A percentile compares a stretch with the other conserved stretches of the same genome.
phyloP scores from a whole-genome alignment of 2,113 vertebrate species.

The Mohoua ochrocephala region DNA sequence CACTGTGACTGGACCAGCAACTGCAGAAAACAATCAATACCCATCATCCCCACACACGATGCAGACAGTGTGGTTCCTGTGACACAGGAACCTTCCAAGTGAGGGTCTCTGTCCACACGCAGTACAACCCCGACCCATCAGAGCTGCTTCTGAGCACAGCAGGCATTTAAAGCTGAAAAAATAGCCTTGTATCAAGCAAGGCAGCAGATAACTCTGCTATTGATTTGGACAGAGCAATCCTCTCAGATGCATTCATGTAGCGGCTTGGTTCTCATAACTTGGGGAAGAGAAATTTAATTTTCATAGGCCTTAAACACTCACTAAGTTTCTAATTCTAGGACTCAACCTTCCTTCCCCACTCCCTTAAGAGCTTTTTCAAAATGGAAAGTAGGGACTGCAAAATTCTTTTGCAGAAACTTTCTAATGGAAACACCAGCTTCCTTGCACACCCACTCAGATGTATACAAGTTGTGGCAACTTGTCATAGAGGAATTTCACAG shows the following conservation, averaged over 20 bases:
- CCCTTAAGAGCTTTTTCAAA: not conserved
- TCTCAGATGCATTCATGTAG: not conserved
- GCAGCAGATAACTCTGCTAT: not conserved
- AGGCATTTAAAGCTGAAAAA: not conserved
- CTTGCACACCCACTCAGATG: not conserved
- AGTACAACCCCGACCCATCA: not conserved
- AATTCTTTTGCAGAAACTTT: not conserved
- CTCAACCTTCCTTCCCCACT: not conserved
- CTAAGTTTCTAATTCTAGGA: not conserved
- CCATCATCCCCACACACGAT: not conserved
- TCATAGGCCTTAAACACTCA: not conserved
- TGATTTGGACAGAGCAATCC: not conserved
- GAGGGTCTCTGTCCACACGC: not conserved
- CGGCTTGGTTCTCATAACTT: not conserved
- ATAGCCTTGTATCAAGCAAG: not conserved
- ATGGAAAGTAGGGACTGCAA: not conserved
- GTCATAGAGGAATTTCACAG: not conserved
- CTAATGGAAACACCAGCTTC: not conserved
- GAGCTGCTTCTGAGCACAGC: not conserved
- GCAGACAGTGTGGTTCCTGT: not conserved
- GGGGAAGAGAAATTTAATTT: not conserved
- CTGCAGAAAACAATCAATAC: not conserved
- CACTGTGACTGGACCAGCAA: not conserved
- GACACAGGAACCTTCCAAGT: not conserved
- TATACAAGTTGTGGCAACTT: not conserved